These are phyloP conservation scores for Eriocheir sinensis DNA, from an alignment of 1,140 invertebrate species.

Conservation along the genomic window DNA sequence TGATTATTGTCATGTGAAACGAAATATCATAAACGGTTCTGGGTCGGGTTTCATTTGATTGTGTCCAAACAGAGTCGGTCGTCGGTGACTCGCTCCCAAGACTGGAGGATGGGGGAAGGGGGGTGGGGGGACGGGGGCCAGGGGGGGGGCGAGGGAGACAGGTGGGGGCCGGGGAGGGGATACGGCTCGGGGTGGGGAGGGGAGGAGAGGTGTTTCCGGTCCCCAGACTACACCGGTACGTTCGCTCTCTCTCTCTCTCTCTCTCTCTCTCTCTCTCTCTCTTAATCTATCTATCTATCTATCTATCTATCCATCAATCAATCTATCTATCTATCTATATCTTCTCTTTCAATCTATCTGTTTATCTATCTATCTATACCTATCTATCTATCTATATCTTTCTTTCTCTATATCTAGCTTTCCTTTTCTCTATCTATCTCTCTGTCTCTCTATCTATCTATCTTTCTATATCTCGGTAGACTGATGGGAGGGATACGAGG, in stretches of 20 bases:
- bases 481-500: background rate
- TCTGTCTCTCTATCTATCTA: too few species aligned
- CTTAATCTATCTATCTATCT: too few species aligned
- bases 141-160: background rate
- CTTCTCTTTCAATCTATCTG: too few species aligned
- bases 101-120: background rate
- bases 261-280: too few species aligned
- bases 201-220: background rate
- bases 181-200: background rate
- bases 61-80: slow-evolving; percentile 54
- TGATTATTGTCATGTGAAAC: slow-evolving; percentile 75
- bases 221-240: background rate
- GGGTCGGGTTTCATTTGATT: slow-evolving; percentile 66
- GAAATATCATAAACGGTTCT: slow-evolving; percentile 72
- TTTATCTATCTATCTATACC: too few species aligned
- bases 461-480: too few species aligned
- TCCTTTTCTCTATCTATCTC: too few species aligned
- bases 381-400: too few species aligned
- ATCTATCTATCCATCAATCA: too few species aligned
- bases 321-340: too few species aligned
- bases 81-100: slow-evolving; percentile 1
- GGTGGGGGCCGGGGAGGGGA: background rate
- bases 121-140: background rate
- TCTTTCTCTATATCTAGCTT: too few species aligned
- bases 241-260: too few species aligned